Base-by-base conservation (phyloP, 2,888 invertebrate species). In the Chloroclysta siterata region DNA sequence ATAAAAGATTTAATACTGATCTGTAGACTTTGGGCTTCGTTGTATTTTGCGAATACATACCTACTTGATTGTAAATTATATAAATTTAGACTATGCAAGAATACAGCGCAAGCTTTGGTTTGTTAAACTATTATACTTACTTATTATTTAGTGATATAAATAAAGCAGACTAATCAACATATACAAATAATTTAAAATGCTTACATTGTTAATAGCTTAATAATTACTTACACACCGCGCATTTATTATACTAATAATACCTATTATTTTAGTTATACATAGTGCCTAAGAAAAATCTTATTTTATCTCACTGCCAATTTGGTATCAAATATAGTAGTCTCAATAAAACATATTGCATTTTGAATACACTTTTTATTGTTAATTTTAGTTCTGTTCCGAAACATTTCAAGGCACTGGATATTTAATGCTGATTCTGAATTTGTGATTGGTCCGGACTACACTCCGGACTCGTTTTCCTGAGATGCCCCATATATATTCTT, bases 281-380 rank as follows among this genome's bases (percentile, higher is more conserved):
- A 54, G 44, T 51, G 22, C 36, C 42, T 57, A 63, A 15, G 39
- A 57, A 57, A 58, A 55, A 57, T 28, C 17, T 55, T 58, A 65
- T 58, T 60, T 61, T 58, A 17, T 52, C 44, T 74, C 17, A 58
- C 65, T 65, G 66, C 58, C 60, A 59, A 33, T 70, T 73, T 74
- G 71, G 77, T 86, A 84, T 84, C 81, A 84, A 84, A 85, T 84
- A 85, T 84, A 84, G 71, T 68, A 64, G 62, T 79, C 69, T 78
- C 74, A 75, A 69, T 81, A 79, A 82, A 82, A 81, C 71, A 65
- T 71, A 67, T 67, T 72, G 68, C 68, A 69, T 72, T 70, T 61
- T 68, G 62, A 69, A 71, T 72, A 68, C 63, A 70, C 57, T 67
- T 63, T 62, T 58, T 51, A 47, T 67, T 59, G 79, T 73, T 87